Evolutionary conservation across 2,797 vertebrate species (phyloP).

Genomic region (Strix occidentalis): DNA sequence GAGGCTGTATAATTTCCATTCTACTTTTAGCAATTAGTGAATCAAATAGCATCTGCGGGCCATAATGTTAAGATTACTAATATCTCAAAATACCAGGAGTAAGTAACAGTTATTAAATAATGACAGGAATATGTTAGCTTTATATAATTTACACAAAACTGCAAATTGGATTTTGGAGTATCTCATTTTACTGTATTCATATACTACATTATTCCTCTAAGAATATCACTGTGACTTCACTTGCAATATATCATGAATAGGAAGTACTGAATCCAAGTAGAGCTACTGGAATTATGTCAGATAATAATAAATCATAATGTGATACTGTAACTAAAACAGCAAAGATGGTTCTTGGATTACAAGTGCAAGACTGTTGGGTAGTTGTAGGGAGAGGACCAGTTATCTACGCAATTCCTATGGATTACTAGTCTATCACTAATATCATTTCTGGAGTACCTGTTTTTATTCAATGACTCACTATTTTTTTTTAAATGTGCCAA

Average conservation of each 20-base stretch:
- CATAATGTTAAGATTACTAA: background rate
- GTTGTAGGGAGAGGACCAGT: background rate
- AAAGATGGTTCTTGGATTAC: background rate
- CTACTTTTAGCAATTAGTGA: background rate
- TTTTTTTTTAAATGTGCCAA: background rate
- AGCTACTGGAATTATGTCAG: background rate
- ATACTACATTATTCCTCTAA: background rate
- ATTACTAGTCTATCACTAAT: background rate
- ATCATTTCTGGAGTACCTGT: background rate
- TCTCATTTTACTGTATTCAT: background rate
- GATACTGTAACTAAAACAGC: background rate
- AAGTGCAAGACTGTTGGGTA: background rate
- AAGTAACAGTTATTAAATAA: background rate
- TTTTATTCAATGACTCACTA: background rate
- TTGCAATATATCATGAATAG: background rate
- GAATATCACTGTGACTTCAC: background rate
- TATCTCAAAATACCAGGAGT: background rate
- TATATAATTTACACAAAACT: background rate
- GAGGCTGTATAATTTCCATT: background rate
- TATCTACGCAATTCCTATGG: background rate
- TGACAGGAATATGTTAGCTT: background rate
- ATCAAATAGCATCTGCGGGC: background rate
- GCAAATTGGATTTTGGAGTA: background rate
- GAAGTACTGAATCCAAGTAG: background rate
- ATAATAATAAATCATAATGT: background rate